Conservation (phyloP, 2,797 vertebrate genomes). For the Melanotaenia trifasciata region DNA sequence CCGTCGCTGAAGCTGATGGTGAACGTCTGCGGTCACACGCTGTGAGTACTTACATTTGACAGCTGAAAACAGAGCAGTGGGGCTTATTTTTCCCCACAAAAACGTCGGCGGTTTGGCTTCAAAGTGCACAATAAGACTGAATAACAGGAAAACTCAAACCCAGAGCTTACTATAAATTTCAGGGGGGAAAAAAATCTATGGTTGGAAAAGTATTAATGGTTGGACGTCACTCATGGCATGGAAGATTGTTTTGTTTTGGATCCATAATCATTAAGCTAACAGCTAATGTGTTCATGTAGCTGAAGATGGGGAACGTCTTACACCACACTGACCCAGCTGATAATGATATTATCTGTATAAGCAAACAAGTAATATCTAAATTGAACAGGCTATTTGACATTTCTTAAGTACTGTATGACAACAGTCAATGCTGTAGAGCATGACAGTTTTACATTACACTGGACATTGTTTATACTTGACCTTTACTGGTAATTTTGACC, state of each 20-base stretch:
- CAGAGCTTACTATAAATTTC: not conserved
- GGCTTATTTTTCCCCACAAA: not conserved
- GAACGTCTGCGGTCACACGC: conserved; percentile 97
- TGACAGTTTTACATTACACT: not conserved
- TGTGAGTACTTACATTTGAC: conserved; percentile 87
- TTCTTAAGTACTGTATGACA: not conserved
- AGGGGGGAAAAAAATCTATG: not conserved
- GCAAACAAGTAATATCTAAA: not conserved
- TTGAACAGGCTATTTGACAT: not conserved
- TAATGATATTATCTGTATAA: not conserved
- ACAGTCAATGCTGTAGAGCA: not conserved
- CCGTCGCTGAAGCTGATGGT: conserved; percentile 97
- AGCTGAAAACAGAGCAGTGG: not conserved
- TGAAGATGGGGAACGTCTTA: not conserved
- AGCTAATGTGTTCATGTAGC: not conserved
- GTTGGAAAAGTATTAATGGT: not conserved
- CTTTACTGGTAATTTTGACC: not conserved
- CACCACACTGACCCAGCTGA: not conserved
- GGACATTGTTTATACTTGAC: not conserved
- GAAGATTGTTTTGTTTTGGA: not conserved
- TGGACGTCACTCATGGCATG: not conserved
- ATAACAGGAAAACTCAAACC: not conserved
- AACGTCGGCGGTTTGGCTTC: not conserved
- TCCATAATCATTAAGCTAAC: not conserved
- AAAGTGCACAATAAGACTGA: not conserved